A percentile compares a stretch with the other conserved stretches of the same genome.
phyloP scores from a whole-genome alignment of 2,888 invertebrate species.

The Habrosyne pyritoides region DNA sequence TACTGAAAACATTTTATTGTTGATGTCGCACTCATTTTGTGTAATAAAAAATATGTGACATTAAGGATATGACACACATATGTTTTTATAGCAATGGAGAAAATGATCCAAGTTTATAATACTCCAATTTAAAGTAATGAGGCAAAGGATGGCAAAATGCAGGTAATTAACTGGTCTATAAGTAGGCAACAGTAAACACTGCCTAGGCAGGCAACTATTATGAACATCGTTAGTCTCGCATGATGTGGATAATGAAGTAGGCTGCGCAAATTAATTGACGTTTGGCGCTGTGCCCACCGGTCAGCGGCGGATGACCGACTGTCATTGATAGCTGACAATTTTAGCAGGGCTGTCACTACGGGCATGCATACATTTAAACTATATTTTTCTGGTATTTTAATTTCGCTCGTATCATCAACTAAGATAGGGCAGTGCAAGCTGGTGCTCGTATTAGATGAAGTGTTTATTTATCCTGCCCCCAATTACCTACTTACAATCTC shows the following conservation, averaged over 20 bases:
- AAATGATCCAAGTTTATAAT: not conserved
- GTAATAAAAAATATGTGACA: too few relatives aligned
- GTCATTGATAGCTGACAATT: slow-evolving; percentile 15
- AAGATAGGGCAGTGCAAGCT: too few relatives aligned
- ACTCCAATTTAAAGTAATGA: not conserved
- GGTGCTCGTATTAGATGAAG: too few relatives aligned
- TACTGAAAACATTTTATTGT: too few relatives aligned
- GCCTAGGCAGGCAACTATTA: slow-evolving; percentile 5
- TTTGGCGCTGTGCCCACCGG: slow-evolving; percentile 28
- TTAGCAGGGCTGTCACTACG: slow-evolving; percentile 1
- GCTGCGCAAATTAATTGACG: slow-evolving; percentile 29
- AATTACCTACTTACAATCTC: too few relatives aligned
- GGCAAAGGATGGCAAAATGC: not conserved
- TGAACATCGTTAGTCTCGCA: slow-evolving; percentile 24
- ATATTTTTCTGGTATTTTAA: not conserved
- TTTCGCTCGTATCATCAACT: too few relatives aligned
- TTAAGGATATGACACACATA: too few relatives aligned
- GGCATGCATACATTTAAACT: not conserved
- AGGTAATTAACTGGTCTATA: not conserved
- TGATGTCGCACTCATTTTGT: too few relatives aligned
- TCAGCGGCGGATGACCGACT: slow-evolving; percentile 12
- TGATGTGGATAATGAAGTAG: slow-evolving; percentile 27
- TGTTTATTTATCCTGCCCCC: too few relatives aligned
- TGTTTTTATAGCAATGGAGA: slow-evolving; percentile 16
- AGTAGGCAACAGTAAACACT: not conserved